Evolutionary conservation across 2,888 invertebrate genomes (phyloP), one percentile per base, ranked within the genome.

Genomic region (Macrostomum cliftonense): DNA sequence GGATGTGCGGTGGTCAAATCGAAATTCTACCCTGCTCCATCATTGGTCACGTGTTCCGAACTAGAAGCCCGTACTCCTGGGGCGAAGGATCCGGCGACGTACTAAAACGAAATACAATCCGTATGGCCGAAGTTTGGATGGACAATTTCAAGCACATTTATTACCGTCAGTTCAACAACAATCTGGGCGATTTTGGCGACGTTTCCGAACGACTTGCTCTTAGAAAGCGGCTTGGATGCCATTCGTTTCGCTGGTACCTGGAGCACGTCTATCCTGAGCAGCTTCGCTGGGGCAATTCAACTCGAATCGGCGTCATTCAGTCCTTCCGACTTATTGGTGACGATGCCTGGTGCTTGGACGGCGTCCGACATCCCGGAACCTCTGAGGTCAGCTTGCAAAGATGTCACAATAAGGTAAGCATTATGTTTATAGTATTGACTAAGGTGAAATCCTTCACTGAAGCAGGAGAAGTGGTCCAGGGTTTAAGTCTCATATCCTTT

Each of bases 61-160:
- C 80, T 58, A 87, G 88, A 67, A 88, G 88, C 68, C 91, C 91
- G 0, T 91, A 89, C 71, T 70, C 39, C 17, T 55, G 60, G 61
- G 52, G 28, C 28, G 28, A 28, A 28, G 28, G 28, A 9, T 28
- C 28, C 28, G 28, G 28, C 28, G 28, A 28, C 28, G 28, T 28
- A 7, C 28, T 28, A 4, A 28, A 28, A 9, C 28, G 28, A 9
- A 28, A 28, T 9, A 55, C 59, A 1, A 51, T 59, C 20, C 37
- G 91, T 39, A 77, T 88, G 71, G 89, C 85, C 0, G 79, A 85
- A 47, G 86, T 87, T 9, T 91, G 89, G 91, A 88, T 91, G 89
- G 91, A 91, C 64, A 83, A 85, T 45, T 91, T 86, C 64, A 84
- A 86, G 42, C 77, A 86, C 54, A 75, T 89, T 51, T 89, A 86